phyloP scores from a whole-genome alignment of 2,797 vertebrate genomes.

The Hoplostethus atlanticus region DNA sequence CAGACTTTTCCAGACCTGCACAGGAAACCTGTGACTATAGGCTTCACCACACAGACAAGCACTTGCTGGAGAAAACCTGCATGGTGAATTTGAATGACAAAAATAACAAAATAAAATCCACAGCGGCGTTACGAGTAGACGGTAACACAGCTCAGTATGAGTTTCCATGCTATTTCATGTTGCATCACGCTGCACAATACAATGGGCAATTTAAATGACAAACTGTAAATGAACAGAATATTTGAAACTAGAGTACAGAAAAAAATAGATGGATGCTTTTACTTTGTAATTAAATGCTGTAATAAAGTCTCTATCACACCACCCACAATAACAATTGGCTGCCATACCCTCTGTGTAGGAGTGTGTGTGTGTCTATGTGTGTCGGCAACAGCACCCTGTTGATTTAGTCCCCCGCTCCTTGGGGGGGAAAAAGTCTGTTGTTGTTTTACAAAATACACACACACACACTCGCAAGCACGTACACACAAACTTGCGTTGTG shows the following conservation, averaged over 20 bases:
- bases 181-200: neutral
- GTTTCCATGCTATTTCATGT: neutral
- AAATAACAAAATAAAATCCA: no score
- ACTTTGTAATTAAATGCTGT: constrained; percentile 58
- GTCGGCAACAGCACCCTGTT: constrained; percentile 65
- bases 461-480: neutral
- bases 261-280: constrained; percentile 43
- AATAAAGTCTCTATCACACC: constrained; percentile 61
- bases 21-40: no score
- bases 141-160: neutral
- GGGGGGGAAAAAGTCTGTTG: constrained; percentile 71
- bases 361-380: constrained; percentile 40
- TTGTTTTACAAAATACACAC: constrained; percentile 64
- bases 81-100: no score
- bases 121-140: neutral
- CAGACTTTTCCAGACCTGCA: no score
- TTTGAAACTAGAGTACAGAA: constrained; percentile 29
- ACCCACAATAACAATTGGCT: constrained; percentile 68
- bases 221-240: constrained; percentile 46
- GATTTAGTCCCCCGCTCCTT: constrained; percentile 66
- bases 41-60: no score
- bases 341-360: constrained; percentile 48
- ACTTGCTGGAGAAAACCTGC: no score
- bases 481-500: constrained; percentile 66
- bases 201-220: constrained; percentile 30